These are phyloP conservation scores for Campoletis sonorensis DNA, from an alignment of 1,140 invertebrate species.

Conservation along the genomic window DNA sequence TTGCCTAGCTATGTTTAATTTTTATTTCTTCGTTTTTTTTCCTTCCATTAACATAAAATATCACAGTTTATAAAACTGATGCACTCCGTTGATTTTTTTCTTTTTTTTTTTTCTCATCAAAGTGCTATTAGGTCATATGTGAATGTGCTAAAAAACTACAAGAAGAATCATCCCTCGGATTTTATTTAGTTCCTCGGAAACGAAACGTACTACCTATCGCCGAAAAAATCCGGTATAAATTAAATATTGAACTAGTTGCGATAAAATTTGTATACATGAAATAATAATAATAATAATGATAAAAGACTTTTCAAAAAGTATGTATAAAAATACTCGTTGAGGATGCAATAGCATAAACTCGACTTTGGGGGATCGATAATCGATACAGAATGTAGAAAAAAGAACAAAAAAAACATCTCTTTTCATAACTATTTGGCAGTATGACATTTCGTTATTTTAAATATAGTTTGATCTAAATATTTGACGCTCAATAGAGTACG, in stretches of 20 bases:
- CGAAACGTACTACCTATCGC: conserved; percentile 4
- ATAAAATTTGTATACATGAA: conserved; percentile 27
- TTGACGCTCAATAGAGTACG: background rate
- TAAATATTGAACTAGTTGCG: conserved; percentile 50
- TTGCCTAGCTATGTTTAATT: conserved; percentile 18
- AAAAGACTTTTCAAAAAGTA: conserved; percentile 19
- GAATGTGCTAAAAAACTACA: conserved; percentile 17
- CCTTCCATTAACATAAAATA: conserved; percentile 58
- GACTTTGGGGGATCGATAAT: conserved; percentile 15
- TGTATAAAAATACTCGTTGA: conserved; percentile 25
- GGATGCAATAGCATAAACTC: conserved; percentile 18
- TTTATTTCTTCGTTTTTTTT: conserved; percentile 30
- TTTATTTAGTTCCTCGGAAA: conserved; percentile 16
- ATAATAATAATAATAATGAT: background rate
- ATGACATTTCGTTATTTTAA: conserved; percentile 12
- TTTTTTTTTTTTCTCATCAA: conserved; percentile 39
- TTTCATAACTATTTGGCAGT: conserved; percentile 8
- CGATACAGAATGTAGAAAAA: conserved; percentile 13
- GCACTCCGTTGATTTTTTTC: conserved; percentile 50
- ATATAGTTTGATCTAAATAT: background rate
- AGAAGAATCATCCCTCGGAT: background rate
- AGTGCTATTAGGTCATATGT: conserved; percentile 8
- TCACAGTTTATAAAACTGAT: conserved; percentile 73
- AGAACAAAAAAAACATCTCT: background rate
- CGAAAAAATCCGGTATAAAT: conserved; percentile 48